Evolutionary conservation across 2,113 vertebrate species (phyloP).

Genomic region (Indri indri): DNA sequence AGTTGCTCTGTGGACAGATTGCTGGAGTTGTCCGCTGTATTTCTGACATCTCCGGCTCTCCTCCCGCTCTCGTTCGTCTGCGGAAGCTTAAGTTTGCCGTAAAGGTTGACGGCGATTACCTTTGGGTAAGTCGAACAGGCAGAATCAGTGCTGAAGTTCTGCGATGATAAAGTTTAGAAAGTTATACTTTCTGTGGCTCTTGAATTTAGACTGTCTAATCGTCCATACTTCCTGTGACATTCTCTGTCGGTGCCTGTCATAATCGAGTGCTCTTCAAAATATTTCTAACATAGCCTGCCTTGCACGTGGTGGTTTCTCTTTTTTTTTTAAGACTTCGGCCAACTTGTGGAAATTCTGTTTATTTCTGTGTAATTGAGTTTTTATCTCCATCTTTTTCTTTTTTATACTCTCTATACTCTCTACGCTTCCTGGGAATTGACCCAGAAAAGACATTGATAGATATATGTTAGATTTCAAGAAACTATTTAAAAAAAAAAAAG

Average conservation of each 20-base stretch:
- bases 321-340: neutral
- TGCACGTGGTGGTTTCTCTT: neutral
- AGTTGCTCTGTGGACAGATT: conserved; percentile 91
- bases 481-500: neutral
- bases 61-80: conserved; percentile 83
- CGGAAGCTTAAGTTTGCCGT: conserved; percentile 89
- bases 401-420: neutral
- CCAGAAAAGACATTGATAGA: neutral
- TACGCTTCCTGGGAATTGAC: neutral
- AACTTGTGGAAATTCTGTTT: neutral
- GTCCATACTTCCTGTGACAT: rapidly evolving
- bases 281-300: rapidly evolving
- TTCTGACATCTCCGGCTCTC: conserved; percentile 82
- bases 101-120: conserved; percentile 81
- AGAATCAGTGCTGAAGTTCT: rapidly evolving
- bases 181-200: neutral
- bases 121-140: conserved; percentile 86
- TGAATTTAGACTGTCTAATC: neutral
- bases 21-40: conserved; percentile 88
- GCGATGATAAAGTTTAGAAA: rapidly evolving
- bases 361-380: neutral
- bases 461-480: neutral
- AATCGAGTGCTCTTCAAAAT: neutral
- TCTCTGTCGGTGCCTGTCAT: neutral
- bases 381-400: neutral